Conservation (phyloP, 2,888 invertebrate species). For the Antheraea assamensis region DNA sequence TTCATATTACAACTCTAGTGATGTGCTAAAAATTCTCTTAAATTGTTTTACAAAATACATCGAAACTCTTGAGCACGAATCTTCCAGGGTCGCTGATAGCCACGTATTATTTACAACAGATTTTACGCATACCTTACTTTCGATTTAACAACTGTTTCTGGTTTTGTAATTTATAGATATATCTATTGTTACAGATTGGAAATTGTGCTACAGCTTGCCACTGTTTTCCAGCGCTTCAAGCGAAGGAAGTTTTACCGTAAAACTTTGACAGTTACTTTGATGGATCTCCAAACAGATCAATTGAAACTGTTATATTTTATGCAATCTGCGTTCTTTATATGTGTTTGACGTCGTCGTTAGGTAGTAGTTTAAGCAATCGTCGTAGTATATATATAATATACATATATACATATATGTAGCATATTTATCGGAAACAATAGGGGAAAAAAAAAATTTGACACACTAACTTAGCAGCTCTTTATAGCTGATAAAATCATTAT, state of each 20-base stretch:
- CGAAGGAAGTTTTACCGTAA: not conserved
- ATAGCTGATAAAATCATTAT: not conserved
- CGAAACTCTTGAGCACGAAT: too few species aligned
- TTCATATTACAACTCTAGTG: too few species aligned
- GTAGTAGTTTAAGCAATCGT: too few species aligned
- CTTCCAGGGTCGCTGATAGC: not conserved
- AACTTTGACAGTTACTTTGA: not conserved
- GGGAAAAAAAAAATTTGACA: not conserved
- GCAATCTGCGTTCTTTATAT: not conserved
- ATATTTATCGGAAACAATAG: not conserved
- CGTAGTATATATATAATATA: too few species aligned
- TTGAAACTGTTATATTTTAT: not conserved
- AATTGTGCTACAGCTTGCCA: slow-evolving; percentile 13
- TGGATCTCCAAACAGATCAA: not conserved
- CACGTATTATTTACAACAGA: not conserved
- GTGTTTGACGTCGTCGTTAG: too few species aligned
- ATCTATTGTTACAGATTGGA: slow-evolving; percentile 15
- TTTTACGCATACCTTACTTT: not conserved
- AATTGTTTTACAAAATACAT: too few species aligned
- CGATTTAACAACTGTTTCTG: not conserved
- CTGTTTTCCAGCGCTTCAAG: not conserved
- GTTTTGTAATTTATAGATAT: not conserved
- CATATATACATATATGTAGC: not conserved
- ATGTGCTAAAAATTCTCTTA: too few species aligned
- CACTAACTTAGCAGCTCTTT: not conserved